phyloP scores from a whole-genome alignment of 2,113 vertebrate species.

The Scalopus aquaticus region DNA sequence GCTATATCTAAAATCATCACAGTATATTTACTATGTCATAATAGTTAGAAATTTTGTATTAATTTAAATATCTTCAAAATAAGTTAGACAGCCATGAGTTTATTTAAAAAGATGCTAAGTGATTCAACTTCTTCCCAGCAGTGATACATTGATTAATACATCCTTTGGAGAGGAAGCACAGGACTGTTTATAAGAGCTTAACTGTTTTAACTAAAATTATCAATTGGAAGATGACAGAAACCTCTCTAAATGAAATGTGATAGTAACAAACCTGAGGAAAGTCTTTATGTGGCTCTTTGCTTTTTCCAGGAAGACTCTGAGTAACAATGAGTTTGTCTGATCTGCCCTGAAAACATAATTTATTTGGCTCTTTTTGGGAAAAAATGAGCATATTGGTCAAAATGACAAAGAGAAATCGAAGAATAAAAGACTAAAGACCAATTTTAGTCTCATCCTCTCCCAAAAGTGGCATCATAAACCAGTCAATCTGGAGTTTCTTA shows the following conservation, averaged over 20 bases:
- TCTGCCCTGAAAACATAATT: not conserved
- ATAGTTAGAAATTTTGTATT: not conserved
- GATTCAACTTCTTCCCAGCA: not conserved
- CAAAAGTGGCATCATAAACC: too few species aligned
- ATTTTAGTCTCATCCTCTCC: too few species aligned
- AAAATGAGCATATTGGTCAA: not conserved
- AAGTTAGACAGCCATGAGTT: not conserved
- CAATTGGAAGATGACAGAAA: conserved; percentile 6
- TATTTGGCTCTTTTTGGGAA: not conserved
- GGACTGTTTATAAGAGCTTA: not conserved
- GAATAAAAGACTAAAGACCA: too few species aligned
- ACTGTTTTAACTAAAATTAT: conserved; percentile 23
- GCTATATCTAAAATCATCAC: not conserved
- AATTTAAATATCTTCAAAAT: not conserved
- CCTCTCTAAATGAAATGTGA: not conserved
- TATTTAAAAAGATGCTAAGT: conserved; percentile 2
- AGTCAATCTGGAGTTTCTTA: too few species aligned
- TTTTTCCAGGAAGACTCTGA: not conserved
- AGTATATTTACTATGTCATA: not conserved
- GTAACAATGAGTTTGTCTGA: not conserved
- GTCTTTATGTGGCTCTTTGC: not conserved
- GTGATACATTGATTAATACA: conserved; percentile 23
- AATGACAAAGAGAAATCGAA: too few species aligned
- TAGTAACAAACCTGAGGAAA: not conserved
- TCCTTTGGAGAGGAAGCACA: not conserved